Percentiles rank a stretch among this genome's conserved stretches.
phyloP scores from a whole-genome alignment of 2,888 invertebrate species.

The Cartodere bifasciata region DNA sequence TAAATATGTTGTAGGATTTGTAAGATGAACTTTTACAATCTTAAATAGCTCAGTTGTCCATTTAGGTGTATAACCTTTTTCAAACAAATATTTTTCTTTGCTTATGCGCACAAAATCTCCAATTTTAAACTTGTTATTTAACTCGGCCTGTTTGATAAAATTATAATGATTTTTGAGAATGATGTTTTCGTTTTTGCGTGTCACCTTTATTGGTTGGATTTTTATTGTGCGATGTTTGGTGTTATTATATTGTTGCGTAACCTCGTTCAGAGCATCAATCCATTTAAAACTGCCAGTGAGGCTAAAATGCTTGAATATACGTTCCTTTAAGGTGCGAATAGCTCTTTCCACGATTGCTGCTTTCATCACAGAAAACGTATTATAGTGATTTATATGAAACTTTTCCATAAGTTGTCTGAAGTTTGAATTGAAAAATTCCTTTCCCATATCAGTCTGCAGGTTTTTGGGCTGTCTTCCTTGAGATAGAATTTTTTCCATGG shows the following conservation, averaged over 20 bases:
- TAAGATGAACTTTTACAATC: conserved; percentile 19
- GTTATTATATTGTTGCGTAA: conserved; percentile 19
- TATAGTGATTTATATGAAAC: conserved; percentile 15
- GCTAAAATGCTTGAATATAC: conserved; percentile 17
- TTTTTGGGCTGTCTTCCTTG: conserved; percentile 14
- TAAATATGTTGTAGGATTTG: conserved; percentile 20
- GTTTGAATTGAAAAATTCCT: conserved; percentile 20
- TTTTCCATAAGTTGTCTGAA: conserved; percentile 18
- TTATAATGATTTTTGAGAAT: too few relatives aligned
- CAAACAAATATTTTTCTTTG: conserved; percentile 17
- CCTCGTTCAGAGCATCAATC: conserved; percentile 13
- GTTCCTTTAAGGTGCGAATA: conserved; percentile 16
- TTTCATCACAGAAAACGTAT: conserved; percentile 20
- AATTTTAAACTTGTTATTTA: conserved; percentile 16
- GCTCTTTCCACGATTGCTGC: conserved; percentile 20
- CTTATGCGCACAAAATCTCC: conserved; percentile 20
- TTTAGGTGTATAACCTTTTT: conserved; percentile 23
- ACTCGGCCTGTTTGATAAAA: too few relatives aligned
- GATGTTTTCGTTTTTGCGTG: too few relatives aligned
- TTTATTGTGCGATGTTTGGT: conserved; percentile 18
- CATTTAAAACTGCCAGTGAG: conserved; percentile 15
- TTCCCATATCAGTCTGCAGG: conserved; percentile 21
- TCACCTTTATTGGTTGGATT: conserved; percentile 16
- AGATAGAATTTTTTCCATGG: conserved; percentile 22
- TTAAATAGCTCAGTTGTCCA: conserved; percentile 25